Evolutionary conservation across 2,888 invertebrate species (phyloP), one percentile per base, ranked within the genome.

Genomic region (Thera britannica): DNA sequence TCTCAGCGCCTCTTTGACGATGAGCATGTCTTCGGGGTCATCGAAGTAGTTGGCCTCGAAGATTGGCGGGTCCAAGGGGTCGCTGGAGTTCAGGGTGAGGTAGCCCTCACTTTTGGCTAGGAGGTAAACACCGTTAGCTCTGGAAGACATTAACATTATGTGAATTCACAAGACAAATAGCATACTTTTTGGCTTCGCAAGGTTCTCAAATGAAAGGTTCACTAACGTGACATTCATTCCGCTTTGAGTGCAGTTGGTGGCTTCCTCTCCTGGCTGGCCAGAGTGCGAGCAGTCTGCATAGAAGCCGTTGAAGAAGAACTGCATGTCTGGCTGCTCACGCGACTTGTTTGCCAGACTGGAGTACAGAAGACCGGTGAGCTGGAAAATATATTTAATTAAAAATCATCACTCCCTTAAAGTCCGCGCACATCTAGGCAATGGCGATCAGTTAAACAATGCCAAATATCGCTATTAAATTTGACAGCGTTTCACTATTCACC

Each of bases 241-340:
- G 3, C 73, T 67, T 0, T 67, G 58, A 0, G 76, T 60, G 60
- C 81, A 78, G 8, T 74, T 85, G 62, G 87, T 82, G 7, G 81
- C 84, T 0, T 73, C 71, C 46, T 94, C 94, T n/a, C 86, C 84
- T 35, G 62, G 62, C 36, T 44, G 77, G 0, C 96, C 91, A 0
- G 80, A 80, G 7, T 71, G 67, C 0, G 90, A 89, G 72, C 90
- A 90, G 36, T 90, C 96, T 0, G 96, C 95, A 74, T 95, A 91
- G 79, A 94, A 95, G 0, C 95, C 96, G 57, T 94, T 94, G 83
- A 96, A 96, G 86, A 96, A 96, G 75, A 96, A 89, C 76, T 96
- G 96, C 8, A 96, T 78, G 80, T 96, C 96, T 0, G 96, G 96
- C 79, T 96, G 93, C 0, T 77, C 78, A 0, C 85, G 89, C 2